These are phyloP conservation scores for Callithrix jacchus DNA, from an alignment of 2,113 vertebrate genomes.

Conservation along the genomic window DNA sequence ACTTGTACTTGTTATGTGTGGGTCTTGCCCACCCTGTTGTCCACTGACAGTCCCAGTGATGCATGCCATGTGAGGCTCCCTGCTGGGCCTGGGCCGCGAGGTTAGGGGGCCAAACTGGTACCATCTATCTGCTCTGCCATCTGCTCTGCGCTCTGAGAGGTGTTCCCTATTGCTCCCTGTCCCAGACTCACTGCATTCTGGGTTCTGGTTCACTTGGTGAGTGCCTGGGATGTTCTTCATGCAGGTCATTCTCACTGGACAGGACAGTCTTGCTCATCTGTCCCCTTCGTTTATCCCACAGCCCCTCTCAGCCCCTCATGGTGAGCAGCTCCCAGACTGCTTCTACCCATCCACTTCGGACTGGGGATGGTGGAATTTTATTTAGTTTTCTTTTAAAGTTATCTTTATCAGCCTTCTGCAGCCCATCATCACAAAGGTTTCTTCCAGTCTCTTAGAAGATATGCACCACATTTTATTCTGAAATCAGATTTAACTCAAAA, in stretches of 20 bases:
- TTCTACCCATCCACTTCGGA: background rate
- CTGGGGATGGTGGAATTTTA: background rate
- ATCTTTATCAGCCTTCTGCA: too few species aligned
- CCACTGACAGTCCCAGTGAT: background rate
- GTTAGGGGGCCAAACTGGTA: background rate
- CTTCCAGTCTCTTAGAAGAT: background rate
- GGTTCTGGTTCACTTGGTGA: background rate
- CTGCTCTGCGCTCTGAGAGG: background rate
- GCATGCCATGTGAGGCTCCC: background rate
- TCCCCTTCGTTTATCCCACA: background rate
- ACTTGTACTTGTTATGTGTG: too few species aligned
- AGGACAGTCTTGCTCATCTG: background rate
- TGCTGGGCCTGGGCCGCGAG: fast-evolving
- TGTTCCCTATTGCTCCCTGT: fast-evolving
- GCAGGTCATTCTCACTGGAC: fast-evolving
- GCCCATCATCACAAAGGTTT: background rate
- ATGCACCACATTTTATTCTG: background rate
- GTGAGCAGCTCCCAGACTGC: background rate
- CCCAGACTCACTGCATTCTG: fast-evolving
- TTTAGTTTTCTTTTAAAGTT: background rate
- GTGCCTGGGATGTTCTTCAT: too few species aligned
- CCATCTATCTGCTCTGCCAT: background rate
- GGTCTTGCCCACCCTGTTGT: fast-evolving
- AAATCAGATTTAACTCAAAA: background rate
- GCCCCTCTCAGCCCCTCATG: background rate